Conservation (phyloP, 2,888 invertebrate genomes). For the Philereme vetulata region DNA sequence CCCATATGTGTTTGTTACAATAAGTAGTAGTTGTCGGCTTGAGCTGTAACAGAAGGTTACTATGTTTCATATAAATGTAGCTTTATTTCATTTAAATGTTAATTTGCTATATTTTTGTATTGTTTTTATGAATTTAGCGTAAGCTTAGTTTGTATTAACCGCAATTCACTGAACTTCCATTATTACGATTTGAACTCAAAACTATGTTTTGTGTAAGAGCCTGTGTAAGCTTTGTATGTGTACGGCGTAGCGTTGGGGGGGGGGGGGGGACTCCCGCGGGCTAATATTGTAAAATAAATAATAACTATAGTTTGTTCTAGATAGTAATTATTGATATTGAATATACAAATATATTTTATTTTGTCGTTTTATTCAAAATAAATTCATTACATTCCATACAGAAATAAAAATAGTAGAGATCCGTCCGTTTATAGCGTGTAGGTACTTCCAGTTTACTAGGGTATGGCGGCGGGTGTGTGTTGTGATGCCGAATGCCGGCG, state of each 20-base stretch:
- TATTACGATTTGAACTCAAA: constrained; percentile 4
- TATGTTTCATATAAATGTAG: constrained; percentile 13
- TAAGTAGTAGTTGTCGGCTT: neutral
- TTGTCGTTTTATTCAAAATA: constrained; percentile 4
- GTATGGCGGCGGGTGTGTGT: too few species aligned
- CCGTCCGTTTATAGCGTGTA: too few species aligned
- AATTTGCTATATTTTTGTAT: constrained; percentile 38
- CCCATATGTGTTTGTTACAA: too few species aligned
- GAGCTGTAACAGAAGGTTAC: neutral
- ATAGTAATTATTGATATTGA: constrained; percentile 68
- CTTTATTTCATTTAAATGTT: constrained; percentile 3
- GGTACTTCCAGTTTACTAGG: too few species aligned
- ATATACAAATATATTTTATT: constrained; percentile 76
- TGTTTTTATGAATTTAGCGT: constrained; percentile 38
- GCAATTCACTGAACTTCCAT: constrained; percentile 12
- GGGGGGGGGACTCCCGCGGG: constrained; percentile 16
- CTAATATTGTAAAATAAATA: constrained; percentile 53
- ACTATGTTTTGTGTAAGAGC: constrained; percentile 5
- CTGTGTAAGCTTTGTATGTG: constrained; percentile 14
- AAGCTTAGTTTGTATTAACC: constrained; percentile 5
- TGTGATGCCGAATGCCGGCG: too few species aligned
- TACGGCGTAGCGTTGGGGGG: constrained; percentile 29
- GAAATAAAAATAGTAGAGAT: too few species aligned
- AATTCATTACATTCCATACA: too few species aligned
- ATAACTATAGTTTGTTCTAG: constrained; percentile 60